These are phyloP conservation scores for Apamea anceps DNA, from an alignment of 2,888 invertebrate species.

Conservation along the genomic window DNA sequence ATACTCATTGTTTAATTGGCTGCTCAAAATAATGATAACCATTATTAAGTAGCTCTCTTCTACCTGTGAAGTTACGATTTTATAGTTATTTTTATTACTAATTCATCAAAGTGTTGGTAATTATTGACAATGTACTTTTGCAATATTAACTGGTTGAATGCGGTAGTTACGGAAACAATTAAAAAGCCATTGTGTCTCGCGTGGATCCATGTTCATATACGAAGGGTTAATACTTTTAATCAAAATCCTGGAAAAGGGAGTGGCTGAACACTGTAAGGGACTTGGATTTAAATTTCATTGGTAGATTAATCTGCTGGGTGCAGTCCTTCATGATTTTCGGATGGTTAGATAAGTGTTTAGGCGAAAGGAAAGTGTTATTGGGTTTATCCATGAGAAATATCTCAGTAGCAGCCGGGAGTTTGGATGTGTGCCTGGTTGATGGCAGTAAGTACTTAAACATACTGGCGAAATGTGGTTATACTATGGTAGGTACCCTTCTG, in stretches of 20 bases:
- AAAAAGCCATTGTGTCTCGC: too few species aligned
- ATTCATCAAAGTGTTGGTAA: neutral
- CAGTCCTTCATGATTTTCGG: neutral
- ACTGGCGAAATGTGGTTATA: neutral
- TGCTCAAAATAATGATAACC: slow-evolving; percentile 13
- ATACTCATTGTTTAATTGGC: slow-evolving; percentile 62
- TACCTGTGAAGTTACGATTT: neutral
- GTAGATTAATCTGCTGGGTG: too few species aligned
- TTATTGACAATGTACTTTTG: neutral
- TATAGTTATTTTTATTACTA: neutral
- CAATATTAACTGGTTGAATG: neutral
- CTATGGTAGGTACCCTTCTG: neutral
- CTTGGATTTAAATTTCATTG: too few species aligned
- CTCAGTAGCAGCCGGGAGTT: neutral
- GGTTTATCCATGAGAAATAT: neutral
- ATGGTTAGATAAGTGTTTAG: neutral
- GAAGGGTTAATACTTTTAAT: neutral
- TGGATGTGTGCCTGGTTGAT: neutral
- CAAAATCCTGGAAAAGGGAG: neutral
- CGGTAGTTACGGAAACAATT: too few species aligned
- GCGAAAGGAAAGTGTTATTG: neutral
- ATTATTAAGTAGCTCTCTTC: neutral
- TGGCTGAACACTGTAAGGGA: neutral
- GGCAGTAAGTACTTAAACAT: neutral
- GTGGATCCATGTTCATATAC: too few species aligned